Evolutionary conservation across 2,113 vertebrate genomes (phyloP).

Genomic region (Riparia riparia): DNA sequence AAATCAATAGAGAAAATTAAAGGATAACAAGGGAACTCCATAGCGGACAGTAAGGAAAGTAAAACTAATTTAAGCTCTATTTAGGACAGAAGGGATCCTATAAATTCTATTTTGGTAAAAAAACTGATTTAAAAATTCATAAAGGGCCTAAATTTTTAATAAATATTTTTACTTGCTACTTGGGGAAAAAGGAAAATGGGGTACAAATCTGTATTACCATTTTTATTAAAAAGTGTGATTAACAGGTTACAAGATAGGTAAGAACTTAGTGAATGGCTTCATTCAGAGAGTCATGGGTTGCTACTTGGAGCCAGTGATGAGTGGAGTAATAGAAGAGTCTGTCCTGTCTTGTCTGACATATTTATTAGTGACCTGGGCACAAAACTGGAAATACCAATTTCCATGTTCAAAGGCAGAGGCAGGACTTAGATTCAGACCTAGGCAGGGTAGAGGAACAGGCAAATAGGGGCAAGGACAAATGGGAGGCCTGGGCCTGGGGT

Average conservation of each 20-base stretch:
- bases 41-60: background rate
- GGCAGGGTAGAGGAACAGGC: background rate
- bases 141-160: background rate
- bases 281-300: background rate
- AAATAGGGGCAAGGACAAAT: background rate
- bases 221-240: background rate
- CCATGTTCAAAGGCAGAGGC: background rate
- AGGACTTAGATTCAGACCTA: background rate
- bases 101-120: background rate
- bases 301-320: background rate
- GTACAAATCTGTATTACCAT: fast-evolving
- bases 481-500: background rate
- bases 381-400: fast-evolving
- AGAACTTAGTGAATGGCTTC: background rate
- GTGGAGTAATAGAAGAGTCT: background rate
- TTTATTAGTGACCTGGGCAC: background rate
- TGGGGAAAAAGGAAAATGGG: background rate
- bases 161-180: background rate
- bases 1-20: slow-evolving; percentile 24
- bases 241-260: background rate
- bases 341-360: background rate
- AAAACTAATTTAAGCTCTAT: background rate
- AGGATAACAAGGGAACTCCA: background rate
- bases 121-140: background rate
- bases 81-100: background rate